Evolutionary conservation across 2,888 invertebrate genomes (phyloP).

Genomic region (Phyto melanocephala): DNA sequence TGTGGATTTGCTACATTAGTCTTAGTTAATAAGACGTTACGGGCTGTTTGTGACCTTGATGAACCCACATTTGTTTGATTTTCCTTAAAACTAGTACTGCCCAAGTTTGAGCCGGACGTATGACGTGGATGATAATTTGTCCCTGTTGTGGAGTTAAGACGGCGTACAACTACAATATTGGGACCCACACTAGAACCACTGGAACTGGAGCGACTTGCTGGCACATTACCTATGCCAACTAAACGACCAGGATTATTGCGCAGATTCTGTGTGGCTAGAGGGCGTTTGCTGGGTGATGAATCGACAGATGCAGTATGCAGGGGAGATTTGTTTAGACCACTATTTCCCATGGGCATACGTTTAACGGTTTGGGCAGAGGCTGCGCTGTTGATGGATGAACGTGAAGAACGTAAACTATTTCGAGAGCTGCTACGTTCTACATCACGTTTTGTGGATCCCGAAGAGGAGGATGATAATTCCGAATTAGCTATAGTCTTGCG

Average conservation of each 20-base stretch:
- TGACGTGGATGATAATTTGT: constrained; percentile 81
- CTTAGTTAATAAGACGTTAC: constrained; percentile 74
- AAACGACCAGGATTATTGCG: constrained; percentile 37
- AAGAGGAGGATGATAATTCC: constrained; percentile 67
- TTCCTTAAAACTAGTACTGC: constrained; percentile 79
- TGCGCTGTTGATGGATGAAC: constrained; percentile 90
- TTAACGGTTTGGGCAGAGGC: constrained; percentile 88
- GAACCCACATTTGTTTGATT: constrained; percentile 69
- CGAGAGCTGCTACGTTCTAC: constrained; percentile 89
- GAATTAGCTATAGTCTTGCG: constrained; percentile 49
- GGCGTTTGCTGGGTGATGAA: constrained; percentile 78
- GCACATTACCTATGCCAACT: constrained; percentile 78
- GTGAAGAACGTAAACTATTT: constrained; percentile 88
- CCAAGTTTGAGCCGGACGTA: constrained; percentile 68
- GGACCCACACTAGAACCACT: constrained; percentile 82
- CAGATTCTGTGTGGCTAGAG: constrained; percentile 80
- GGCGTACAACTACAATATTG: constrained; percentile 74
- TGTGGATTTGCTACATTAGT: constrained; percentile 71
- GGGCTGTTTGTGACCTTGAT: constrained; percentile 69
- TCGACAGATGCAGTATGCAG: constrained; percentile 77
- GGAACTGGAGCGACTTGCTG: constrained; percentile 82
- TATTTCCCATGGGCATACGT: constrained; percentile 80
- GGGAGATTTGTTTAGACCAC: constrained; percentile 69
- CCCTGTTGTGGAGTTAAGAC: constrained; percentile 37
- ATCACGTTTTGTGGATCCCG: constrained; percentile 76